phyloP scores from a whole-genome alignment of 2,888 invertebrate species.

The Chamaedrilus cognettii region DNA sequence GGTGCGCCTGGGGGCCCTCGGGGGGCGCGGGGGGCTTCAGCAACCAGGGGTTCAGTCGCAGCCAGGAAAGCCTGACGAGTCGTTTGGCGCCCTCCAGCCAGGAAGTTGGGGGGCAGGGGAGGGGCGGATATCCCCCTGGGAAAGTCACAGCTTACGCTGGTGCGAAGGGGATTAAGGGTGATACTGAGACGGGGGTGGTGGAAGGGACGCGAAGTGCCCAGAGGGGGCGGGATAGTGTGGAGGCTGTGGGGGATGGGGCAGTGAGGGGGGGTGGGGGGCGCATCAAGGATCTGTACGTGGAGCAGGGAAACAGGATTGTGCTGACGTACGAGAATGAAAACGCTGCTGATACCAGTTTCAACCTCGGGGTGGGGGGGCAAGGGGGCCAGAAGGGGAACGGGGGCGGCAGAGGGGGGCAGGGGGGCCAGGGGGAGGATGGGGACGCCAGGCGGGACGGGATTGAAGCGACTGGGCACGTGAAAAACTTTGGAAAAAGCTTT shows the following conservation, averaged over 20 bases:
- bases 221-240: not conserved
- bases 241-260: not conserved
- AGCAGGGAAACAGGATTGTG: not conserved
- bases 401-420: too few relatives aligned
- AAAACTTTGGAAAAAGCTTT: too few relatives aligned
- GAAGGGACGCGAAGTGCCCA: not conserved
- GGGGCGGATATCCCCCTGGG: not conserved
- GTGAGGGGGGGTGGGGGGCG: not conserved
- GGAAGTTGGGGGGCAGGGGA: not conserved
- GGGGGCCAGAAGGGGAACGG: too few relatives aligned
- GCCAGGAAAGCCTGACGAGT: conserved; percentile 5
- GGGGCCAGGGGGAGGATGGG: too few relatives aligned
- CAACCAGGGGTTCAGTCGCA: conserved; percentile 4
- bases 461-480: too few relatives aligned
- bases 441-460: too few relatives aligned
- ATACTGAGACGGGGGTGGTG: not conserved
- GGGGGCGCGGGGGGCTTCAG: not conserved
- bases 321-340: conserved; percentile 6
- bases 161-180: not conserved
- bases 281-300: not conserved
- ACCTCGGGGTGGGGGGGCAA: too few relatives aligned
- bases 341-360: not conserved
- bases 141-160: not conserved
- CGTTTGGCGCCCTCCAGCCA: not conserved
- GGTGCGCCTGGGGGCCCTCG: not conserved